phyloP scores from a whole-genome alignment of 1,140 invertebrate genomes.

The Zaprionus ornatus region DNA sequence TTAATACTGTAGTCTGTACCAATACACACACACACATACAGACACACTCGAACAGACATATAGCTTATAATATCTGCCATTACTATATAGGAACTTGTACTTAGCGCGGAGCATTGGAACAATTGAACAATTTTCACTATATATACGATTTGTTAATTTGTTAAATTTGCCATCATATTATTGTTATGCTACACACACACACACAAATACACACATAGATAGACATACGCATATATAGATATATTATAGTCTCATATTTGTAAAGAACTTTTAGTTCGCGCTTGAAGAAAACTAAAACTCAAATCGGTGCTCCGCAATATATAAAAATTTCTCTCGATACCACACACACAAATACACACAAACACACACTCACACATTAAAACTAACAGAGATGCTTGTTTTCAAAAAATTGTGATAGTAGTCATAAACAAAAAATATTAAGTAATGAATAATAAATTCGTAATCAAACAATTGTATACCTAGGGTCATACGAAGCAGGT shows the following conservation, averaged over 20 bases:
- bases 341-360: not conserved
- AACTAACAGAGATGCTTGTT: conserved; percentile 63
- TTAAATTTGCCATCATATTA: conserved; percentile 48
- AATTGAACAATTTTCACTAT: conserved; percentile 40
- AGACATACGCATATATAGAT: conserved; percentile 6
- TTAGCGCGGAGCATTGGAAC: conserved; percentile 62
- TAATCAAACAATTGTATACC: conserved; percentile 62
- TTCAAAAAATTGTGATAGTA: conserved; percentile 82
- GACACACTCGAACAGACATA: conserved; percentile 37
- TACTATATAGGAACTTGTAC: conserved; percentile 51
- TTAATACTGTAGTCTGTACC: conserved; percentile 74
- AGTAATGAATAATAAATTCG: conserved; percentile 52
- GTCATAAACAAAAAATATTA: conserved; percentile 75
- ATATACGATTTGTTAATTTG: conserved; percentile 50
- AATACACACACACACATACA: conserved; percentile 34
- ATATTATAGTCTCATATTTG: conserved; percentile 18
- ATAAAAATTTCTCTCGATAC: conserved; percentile 40
- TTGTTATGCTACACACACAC: conserved; percentile 51
- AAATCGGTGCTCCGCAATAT: conserved; percentile 50
- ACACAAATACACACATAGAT: not conserved
- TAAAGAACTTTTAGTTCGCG: conserved; percentile 45
- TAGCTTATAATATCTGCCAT: conserved; percentile 73
- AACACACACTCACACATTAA: conserved; percentile 3
- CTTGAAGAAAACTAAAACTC: not conserved
- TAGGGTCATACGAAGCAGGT: conserved; percentile 19